phyloP scores from a whole-genome alignment of 2,797 vertebrate species.

The Tapera naevia region DNA sequence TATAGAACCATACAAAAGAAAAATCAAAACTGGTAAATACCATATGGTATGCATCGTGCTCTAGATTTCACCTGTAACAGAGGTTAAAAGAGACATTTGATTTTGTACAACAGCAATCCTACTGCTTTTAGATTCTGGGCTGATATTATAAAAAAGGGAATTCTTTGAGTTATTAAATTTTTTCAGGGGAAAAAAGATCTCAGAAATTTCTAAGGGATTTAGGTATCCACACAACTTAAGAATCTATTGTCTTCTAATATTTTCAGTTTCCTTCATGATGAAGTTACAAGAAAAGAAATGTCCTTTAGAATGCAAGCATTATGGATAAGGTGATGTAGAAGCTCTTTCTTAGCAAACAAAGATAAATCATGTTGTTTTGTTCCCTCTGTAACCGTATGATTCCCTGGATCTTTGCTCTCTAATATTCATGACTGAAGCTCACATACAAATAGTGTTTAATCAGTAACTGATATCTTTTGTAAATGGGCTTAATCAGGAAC shows the following conservation, averaged over 20 bases:
- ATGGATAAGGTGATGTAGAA: background rate
- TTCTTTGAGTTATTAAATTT: background rate
- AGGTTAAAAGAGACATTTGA: background rate
- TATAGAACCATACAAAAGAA: background rate
- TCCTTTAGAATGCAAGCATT: background rate
- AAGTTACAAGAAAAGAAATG: background rate
- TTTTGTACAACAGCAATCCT: background rate
- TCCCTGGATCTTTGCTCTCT: background rate
- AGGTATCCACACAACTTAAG: background rate
- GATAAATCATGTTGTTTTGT: background rate
- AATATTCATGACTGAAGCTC: background rate
- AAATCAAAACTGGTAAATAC: background rate
- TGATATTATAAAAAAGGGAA: background rate
- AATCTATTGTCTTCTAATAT: background rate
- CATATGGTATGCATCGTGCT: background rate
- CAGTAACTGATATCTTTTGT: background rate
- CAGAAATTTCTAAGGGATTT: background rate
- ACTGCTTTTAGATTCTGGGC: background rate
- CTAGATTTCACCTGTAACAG: background rate
- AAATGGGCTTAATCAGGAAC: background rate
- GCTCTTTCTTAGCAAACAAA: background rate
- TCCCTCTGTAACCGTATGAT: background rate
- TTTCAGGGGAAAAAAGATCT: background rate
- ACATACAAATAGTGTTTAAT: background rate
- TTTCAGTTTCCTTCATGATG: background rate